phyloP scores from a whole-genome alignment of 2,888 invertebrate species.

The Cataglyphis rosenhaueri region DNA sequence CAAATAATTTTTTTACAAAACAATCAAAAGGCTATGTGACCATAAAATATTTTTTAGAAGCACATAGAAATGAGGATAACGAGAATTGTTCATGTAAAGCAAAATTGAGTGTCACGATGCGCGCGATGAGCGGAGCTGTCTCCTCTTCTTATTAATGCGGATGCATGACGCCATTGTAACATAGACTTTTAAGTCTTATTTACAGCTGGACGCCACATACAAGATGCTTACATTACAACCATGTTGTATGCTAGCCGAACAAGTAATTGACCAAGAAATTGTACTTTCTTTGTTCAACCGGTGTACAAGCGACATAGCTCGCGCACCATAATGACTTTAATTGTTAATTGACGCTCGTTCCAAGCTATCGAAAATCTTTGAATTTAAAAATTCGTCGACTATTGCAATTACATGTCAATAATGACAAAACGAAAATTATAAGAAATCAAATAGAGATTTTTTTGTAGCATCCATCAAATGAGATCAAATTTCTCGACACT shows the following conservation, averaged over 20 bases:
- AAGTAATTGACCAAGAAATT: constrained; percentile 36
- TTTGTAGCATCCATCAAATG: background rate
- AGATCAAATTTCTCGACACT: background rate
- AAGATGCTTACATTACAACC: constrained; percentile 39
- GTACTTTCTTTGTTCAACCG: constrained; percentile 28
- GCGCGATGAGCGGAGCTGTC: background rate
- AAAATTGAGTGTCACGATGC: background rate
- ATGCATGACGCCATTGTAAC: constrained; percentile 26
- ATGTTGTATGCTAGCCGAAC: constrained; percentile 18
- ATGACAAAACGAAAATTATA: background rate
- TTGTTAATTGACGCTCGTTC: constrained; percentile 13
- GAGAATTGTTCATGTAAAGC: background rate
- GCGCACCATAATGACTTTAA: constrained; percentile 2
- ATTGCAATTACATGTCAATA: background rate
- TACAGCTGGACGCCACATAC: constrained; percentile 19
- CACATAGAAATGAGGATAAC: background rate
- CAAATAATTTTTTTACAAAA: no score
- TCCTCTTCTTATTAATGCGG: constrained; percentile 37
- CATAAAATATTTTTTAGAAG: background rate
- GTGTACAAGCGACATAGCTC: background rate
- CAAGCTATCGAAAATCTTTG: background rate
- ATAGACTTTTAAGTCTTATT: constrained; percentile 44
- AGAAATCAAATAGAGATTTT: background rate
- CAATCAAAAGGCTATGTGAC: no score
- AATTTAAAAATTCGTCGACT: background rate